Percentiles rank a stretch among this genome's conserved stretches.
These are phyloP conservation scores for Belonocnema kinseyi DNA, from an alignment of 1,140 invertebrate genomes.

Conservation along the genomic window DNA sequence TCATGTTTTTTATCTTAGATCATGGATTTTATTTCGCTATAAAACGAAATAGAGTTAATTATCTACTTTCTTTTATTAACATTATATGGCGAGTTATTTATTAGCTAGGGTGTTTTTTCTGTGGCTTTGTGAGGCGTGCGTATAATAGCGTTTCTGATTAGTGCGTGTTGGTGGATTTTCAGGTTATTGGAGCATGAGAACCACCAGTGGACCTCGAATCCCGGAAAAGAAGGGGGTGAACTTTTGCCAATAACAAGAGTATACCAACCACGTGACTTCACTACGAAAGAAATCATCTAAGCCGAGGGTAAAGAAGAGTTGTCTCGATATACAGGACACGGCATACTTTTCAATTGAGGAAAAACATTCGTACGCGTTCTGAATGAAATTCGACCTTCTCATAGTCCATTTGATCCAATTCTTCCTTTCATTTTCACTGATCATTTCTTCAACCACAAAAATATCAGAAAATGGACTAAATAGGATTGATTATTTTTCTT, in stretches of 20 bases:
- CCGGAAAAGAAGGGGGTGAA: constrained; percentile 37
- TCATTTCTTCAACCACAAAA: too few species aligned
- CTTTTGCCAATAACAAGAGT: constrained; percentile 56
- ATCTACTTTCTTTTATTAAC: too few species aligned
- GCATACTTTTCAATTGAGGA: constrained; percentile 51
- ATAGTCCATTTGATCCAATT: too few species aligned
- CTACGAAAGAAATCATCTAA: not conserved
- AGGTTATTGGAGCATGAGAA: constrained; percentile 44
- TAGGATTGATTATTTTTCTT: too few species aligned
- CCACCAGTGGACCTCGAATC: not conserved
- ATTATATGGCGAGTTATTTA: not conserved
- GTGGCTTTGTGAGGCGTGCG: not conserved
- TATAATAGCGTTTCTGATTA: not conserved
- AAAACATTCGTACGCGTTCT: constrained; percentile 50
- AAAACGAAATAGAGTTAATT: too few species aligned
- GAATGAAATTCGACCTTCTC: constrained; percentile 35
- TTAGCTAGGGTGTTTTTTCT: not conserved
- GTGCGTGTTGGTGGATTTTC: constrained; percentile 23
- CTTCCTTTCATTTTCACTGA: not conserved
- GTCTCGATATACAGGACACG: constrained; percentile 51
- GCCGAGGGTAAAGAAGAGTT: constrained; percentile 35
- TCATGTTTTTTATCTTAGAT: too few species aligned
- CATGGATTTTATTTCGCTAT: too few species aligned
- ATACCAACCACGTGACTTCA: constrained; percentile 55
- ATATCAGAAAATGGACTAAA: too few species aligned